Evolutionary conservation across 53 echinoderm and acorn worm genomes (phyloP).

Genomic region (Temnopleurus reevesii): DNA sequence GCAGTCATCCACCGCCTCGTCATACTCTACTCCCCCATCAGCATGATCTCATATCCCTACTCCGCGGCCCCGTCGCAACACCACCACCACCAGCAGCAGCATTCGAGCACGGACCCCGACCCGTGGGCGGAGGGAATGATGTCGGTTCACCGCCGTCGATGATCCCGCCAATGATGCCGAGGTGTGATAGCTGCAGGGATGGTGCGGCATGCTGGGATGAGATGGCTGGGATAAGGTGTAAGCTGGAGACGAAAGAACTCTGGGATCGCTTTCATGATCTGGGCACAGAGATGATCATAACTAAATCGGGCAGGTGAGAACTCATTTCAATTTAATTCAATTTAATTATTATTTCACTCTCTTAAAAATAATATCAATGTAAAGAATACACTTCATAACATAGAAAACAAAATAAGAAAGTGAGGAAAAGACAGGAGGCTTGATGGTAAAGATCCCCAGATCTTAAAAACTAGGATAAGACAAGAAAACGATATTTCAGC

Average conservation of each 20-base stretch:
- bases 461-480: no score
- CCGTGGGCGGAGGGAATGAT: background rate
- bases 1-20: background rate
- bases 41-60: constrained; percentile 14
- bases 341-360: no score
- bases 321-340: no score
- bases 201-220: constrained; percentile 61
- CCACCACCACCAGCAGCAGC: background rate
- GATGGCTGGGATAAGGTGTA: constrained; percentile 76
- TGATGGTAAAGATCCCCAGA: no score
- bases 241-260: constrained; percentile 86
- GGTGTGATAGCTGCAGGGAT: constrained; percentile 35
- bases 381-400: no score
- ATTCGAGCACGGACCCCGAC: background rate
- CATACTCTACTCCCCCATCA: background rate
- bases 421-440: no score
- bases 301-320: constrained; percentile 94
- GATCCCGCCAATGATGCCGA: background rate
- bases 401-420: no score
- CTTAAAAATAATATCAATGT: no score
- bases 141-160: background rate
- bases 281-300: constrained; percentile 99
- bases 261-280: constrained; percentile 98
- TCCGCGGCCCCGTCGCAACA: constrained; percentile 24
- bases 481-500: no score